Base-by-base conservation (phyloP, 2,113 vertebrate genomes). In the Ploceus nigricollis region DNA sequence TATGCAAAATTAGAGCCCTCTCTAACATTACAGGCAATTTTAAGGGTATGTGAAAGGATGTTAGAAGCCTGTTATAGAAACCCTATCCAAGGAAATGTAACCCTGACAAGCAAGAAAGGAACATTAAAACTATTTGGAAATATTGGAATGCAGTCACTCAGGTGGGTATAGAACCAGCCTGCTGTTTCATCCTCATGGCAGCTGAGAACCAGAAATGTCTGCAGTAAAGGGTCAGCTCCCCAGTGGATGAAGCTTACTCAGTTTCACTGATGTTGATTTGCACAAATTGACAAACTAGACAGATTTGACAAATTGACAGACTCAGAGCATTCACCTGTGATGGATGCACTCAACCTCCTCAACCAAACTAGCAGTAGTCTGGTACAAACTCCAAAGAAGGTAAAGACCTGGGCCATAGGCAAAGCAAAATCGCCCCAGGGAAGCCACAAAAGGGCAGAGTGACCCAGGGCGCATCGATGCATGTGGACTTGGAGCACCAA, bases 1-100 rank as follows among this genome's bases (percentile, higher is more conserved):
- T 28, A 61, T 56, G 75, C 68, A 86, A 93, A 93, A 95, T 91
- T 94, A 89, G 91, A 95, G 77, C 27, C 31, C 66, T 83, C 60
- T 84, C 24, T 60, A 82, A 87, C 47, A 65, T 90, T 75, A 79
- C 31, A 19, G 82, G 12, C 72, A 57, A 20, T 90, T 86, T 94
- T 92, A 84, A 93, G 68, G 87, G 21, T 90, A 69, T 48, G 20
- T 28, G 18, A 83, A 76, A 85, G 20, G 30, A 68, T 82, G 48
- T 44, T 94, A 53, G 51, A 92, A 95, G 57, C 50, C 31, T 72
- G 22, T 42, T 79, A 72, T 5, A 90, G 66, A 79, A 89, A 66
- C 11, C 30, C 18, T 80, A 24, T 89, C 61, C 68, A 81, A 82
- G 30, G 61, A 71, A 66, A 60, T 60, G 24, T 69, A 90, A 84